A percentile compares a stretch with the other conserved stretches of the same genome.
Conservation (phyloP, 1,140 invertebrate genomes). For the Drosophila paulistorum region DNA sequence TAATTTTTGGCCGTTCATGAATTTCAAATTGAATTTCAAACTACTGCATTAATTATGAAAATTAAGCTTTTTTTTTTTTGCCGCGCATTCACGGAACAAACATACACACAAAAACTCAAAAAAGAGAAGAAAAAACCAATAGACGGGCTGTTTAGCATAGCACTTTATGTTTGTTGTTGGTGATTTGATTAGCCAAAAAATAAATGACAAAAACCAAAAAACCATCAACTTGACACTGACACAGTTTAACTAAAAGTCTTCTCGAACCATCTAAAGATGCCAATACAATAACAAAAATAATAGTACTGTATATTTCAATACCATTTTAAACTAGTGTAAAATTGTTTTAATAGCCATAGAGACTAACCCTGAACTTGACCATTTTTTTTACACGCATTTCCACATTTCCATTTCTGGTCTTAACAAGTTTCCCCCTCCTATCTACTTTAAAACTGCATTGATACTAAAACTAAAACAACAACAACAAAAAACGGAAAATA, state of each 20-base stretch:
- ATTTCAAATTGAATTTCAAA: constrained; percentile 22
- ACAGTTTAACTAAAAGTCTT: constrained; percentile 52
- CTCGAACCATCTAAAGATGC: constrained; percentile 38
- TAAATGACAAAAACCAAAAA: constrained; percentile 27
- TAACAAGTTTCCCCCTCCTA: background rate
- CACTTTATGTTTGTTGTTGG: constrained; percentile 57
- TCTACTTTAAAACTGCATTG: background rate
- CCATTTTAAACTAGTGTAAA: background rate
- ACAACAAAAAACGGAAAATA: background rate
- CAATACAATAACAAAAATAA: constrained; percentile 23
- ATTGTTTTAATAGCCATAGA: background rate
- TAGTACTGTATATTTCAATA: too few species aligned
- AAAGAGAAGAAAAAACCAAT: constrained; percentile 3
- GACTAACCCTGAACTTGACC: constrained; percentile 64
- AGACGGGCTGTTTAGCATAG: constrained; percentile 58
- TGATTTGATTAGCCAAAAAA: constrained; percentile 28
- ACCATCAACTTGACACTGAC: constrained; percentile 52
- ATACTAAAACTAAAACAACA: constrained; percentile 11
- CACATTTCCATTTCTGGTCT: constrained; percentile 11
- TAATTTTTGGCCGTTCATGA: constrained; percentile 6
- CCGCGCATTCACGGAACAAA: constrained; percentile 41
- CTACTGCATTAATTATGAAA: constrained; percentile 57
- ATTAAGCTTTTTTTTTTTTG: constrained; percentile 10
- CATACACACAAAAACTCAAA: constrained; percentile 19
- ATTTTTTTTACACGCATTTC: constrained; percentile 8